These are phyloP conservation scores for Pristionchus maxplancki DNA, from an alignment of 2,888 invertebrate species.

Conservation along the genomic window DNA sequence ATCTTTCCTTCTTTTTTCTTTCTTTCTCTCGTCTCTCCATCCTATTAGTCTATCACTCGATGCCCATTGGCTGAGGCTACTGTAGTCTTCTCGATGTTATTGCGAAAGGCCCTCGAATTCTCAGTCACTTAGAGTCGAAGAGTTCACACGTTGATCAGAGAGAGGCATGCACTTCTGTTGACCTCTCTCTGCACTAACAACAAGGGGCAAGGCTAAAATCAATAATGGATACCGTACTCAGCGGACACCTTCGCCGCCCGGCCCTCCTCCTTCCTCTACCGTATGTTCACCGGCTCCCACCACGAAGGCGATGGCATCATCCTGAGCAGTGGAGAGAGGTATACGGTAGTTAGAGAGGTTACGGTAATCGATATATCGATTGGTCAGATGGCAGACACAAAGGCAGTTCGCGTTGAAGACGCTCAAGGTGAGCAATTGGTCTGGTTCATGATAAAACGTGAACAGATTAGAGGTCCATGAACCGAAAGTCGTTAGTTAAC, in stretches of 20 bases:
- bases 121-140: neutral
- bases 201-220: neutral
- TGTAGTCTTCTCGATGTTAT: neutral
- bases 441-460: neutral
- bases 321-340: conserved; percentile 56
- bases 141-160: neutral
- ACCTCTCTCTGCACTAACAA: neutral
- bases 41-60: neutral
- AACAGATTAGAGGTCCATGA: too few relatives aligned
- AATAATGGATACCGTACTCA: neutral
- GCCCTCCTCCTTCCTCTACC: conserved; percentile 64
- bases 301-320: conserved; percentile 67
- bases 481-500: too few relatives aligned
- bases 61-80: neutral
- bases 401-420: conserved; percentile 62
- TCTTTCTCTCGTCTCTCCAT: neutral
- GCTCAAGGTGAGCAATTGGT: conserved; percentile 57
- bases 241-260: conserved; percentile 56
- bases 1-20: neutral
- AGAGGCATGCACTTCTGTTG: neutral
- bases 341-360: neutral
- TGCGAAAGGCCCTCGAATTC: neutral
- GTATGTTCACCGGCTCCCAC: conserved; percentile 61
- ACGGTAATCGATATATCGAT: conserved; percentile 6
- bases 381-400: conserved; percentile 59